Conservation (phyloP, 2,113 vertebrate species). For the Rhea pennata region DNA sequence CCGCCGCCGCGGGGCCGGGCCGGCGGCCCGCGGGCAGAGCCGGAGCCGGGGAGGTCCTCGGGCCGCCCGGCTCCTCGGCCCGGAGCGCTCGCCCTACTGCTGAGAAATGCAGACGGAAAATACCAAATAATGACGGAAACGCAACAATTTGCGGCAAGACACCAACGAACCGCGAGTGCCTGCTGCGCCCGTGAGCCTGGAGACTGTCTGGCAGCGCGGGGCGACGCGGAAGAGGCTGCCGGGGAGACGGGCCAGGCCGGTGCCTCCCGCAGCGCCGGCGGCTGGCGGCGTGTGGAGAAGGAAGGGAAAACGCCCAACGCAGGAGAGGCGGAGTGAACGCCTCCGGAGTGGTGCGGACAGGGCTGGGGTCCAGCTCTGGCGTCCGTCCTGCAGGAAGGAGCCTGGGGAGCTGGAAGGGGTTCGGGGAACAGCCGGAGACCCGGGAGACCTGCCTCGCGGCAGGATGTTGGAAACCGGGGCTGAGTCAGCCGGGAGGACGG, state of each 20-base stretch:
- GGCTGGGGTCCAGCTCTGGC: background rate
- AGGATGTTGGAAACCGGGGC: accelerated
- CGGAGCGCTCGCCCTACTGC: too few species aligned
- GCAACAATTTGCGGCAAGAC: accelerated
- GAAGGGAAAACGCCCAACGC: background rate
- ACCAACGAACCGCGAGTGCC: accelerated
- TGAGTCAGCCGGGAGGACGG: background rate
- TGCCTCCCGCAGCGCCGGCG: background rate
- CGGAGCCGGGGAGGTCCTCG: too few species aligned
- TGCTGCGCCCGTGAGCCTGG: background rate
- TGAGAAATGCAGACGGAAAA: background rate
- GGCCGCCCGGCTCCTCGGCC: too few species aligned
- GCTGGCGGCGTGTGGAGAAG: too few species aligned
- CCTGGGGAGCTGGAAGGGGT: too few species aligned
- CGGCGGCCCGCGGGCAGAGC: too few species aligned
- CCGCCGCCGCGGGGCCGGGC: too few species aligned
- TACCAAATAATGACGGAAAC: background rate
- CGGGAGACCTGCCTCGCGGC: background rate
- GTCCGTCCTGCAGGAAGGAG: background rate
- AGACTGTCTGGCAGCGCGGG: too few species aligned
- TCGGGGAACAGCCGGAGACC: too few species aligned
- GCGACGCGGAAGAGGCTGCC: background rate
- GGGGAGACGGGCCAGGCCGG: background rate
- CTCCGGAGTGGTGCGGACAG: too few species aligned
- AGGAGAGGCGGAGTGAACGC: background rate